These are phyloP conservation scores for Botia kubotai DNA, from an alignment of 2,797 vertebrate genomes.

Conservation along the genomic window DNA sequence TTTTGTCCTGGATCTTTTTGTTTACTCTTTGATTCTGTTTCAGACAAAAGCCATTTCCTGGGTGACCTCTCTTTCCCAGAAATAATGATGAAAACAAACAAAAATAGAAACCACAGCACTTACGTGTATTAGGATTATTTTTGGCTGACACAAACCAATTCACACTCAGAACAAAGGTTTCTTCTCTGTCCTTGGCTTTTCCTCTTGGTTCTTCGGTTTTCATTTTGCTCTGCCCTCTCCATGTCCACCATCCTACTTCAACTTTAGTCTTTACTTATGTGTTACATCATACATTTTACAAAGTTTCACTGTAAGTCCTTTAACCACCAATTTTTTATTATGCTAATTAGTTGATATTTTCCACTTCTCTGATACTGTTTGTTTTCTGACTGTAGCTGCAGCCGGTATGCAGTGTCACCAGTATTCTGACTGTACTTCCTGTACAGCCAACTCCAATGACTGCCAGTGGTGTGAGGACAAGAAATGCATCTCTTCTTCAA, in stretches of 20 bases:
- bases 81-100: conserved; percentile 35
- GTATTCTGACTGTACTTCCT: conserved; percentile 92
- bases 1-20: conserved; percentile 13
- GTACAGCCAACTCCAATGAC: conserved; percentile 93
- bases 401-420: conserved; percentile 89
- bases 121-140: conserved; percentile 1
- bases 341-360: conserved; percentile 19
- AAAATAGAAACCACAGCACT: conserved; percentile 5
- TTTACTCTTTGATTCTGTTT: conserved; percentile 12
- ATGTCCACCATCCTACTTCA: conserved; percentile 5
- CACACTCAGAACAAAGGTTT: not conserved
- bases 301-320: not conserved
- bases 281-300: not conserved
- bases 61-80: conserved; percentile 19
- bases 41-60: conserved; percentile 27
- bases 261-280: not conserved
- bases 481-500: conserved; percentile 90
- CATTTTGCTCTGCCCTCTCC: conserved; percentile 8
- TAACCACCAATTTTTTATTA: not conserved
- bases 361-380: conserved; percentile 12
- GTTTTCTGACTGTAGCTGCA: conserved; percentile 69
- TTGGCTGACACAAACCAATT: conserved; percentile 14
- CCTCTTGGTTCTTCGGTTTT: not conserved
- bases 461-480: conserved; percentile 98
- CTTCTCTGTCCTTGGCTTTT: conserved; percentile 28